Base-by-base conservation (phyloP, 2,113 vertebrate species). In the Leptocoma aspasia region DNA sequence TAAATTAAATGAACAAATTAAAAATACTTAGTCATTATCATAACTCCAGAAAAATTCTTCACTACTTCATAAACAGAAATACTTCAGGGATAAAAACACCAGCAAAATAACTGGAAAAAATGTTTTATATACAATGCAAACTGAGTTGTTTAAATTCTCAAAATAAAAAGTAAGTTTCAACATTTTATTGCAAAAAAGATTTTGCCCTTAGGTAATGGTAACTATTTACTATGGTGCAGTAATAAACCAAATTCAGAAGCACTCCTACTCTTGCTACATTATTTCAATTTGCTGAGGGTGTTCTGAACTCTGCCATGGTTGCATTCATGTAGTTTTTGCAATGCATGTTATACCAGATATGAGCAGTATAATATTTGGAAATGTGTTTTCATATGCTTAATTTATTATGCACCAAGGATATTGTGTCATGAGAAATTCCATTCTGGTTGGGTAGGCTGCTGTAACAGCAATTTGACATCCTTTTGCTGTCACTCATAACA, bases 1-100 rank as follows among this genome's bases (percentile, higher is more conserved):
- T 87, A 56, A 92, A 89, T 75, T 68, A 96, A 96, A 26, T 75
- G 2, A 82, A 31, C 35, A 82, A 86, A 90, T 90, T 93, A 70
- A 44, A 90, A 90, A 86, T 52, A 31, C 39, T 47, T 85, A 61
- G 9, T 56, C 52, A 78, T 78, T 70, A 31, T 68, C 31, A 66
- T 56, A 79, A 41, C 31, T 92, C 39, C 35, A 84, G 35, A 88
- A 83, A 52, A 89, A 49, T 41, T 92, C 3, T 65, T 77, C 16
- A 9, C 57, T 35, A 16, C 19, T 39, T 73, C 35, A 73, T 54
- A 83, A 92, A 81, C 2, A 65, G 6, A 94, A 92, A 64, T 64
- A 59, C 4, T 73, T 86, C 41, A 1, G 15, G 15, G 23, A 70
- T 50, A 50, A 63, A 92, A 90, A 18, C 10, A 68, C 3, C 22